Base-by-base conservation (phyloP, 2,113 vertebrate species). In the Poicephalus meyeri region DNA sequence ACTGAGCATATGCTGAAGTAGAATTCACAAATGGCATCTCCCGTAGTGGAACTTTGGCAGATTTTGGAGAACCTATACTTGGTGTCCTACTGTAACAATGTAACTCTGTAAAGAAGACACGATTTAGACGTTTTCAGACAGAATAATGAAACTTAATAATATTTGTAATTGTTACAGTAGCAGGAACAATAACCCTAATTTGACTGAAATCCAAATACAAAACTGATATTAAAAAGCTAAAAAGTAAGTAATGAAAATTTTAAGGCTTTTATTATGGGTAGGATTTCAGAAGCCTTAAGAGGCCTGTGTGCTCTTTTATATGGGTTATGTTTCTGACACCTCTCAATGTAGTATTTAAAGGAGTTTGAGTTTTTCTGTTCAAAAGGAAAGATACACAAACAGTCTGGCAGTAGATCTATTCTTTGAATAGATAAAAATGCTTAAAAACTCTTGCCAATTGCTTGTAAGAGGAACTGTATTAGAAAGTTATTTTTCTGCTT, bases 51-150 rank as follows among this genome's bases (percentile, higher is more conserved):
- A 77, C 25, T 82, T 8, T n/a, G 64, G 66, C 52, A 35, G 33
- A n/a, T 78, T 89, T 78, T 71, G n/a, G 37, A 58, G 77, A 69
- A 47, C 42, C 77, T 69, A 10, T 37, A 47, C 28, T 55, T 73
- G 50, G 10, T 66, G 68, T 77, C 63, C n/a, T 49, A 0, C n/a
- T 87, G 65, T 52, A 65, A 8, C 63, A 1, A 4, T 0, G 0
- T 5, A 50, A 29, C 24, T 85, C 33, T 21, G 35, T 42, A 49
- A 69, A 31, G 76, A 49, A 58, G 9, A 41, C 4, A 2, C 0
- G 1, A 17, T 61, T 28, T 33, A 17, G 16, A 46, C 26, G 11
- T 1, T 66, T 74, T 55, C 28, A 21, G 79, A 11, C 9, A 41
- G 39, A 85, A 73, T 23, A 31, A 42, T 20, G 26, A 64, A 77